Conservation (phyloP, 2,113 vertebrate species). For the Pipra filicauda region DNA sequence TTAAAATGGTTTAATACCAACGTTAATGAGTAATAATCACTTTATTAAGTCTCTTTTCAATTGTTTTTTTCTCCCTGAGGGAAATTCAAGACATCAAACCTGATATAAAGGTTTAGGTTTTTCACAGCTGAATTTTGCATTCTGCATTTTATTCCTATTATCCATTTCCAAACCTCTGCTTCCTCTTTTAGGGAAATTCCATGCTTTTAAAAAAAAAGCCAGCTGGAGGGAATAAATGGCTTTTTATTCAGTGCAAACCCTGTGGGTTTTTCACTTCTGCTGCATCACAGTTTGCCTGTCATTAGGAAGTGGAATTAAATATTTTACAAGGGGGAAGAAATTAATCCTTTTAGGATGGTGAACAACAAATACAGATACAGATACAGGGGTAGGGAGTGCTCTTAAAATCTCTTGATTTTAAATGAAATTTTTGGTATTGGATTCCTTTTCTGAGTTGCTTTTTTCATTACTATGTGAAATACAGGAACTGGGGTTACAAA, state of each 20-base stretch:
- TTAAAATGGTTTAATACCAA: background rate
- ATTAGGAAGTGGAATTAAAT: background rate
- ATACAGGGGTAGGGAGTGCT: background rate
- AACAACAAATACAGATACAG: background rate
- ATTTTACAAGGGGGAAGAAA: background rate
- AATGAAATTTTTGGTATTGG: background rate
- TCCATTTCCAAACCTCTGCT: slow-evolving; percentile 16
- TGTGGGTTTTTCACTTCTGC: slow-evolving; percentile 39
- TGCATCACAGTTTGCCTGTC: background rate
- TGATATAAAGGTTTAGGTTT: background rate
- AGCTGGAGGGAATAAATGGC: slow-evolving; percentile 8
- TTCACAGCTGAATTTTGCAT: background rate
- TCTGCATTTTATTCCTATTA: background rate
- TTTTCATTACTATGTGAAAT: background rate
- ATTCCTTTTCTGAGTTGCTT: background rate
- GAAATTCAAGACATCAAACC: background rate
- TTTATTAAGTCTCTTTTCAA: background rate
- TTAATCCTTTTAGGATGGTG: background rate
- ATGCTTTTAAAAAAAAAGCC: slow-evolving; percentile 1
- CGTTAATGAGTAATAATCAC: background rate
- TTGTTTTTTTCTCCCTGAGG: background rate
- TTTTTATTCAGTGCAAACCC: slow-evolving; percentile 43
- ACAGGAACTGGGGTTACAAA: background rate
- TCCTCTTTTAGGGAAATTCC: slow-evolving; percentile 30
- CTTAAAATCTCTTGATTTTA: background rate